These are phyloP conservation scores for Monopterus albus DNA, from an alignment of 2,113 vertebrate species.

Conservation along the genomic window DNA sequence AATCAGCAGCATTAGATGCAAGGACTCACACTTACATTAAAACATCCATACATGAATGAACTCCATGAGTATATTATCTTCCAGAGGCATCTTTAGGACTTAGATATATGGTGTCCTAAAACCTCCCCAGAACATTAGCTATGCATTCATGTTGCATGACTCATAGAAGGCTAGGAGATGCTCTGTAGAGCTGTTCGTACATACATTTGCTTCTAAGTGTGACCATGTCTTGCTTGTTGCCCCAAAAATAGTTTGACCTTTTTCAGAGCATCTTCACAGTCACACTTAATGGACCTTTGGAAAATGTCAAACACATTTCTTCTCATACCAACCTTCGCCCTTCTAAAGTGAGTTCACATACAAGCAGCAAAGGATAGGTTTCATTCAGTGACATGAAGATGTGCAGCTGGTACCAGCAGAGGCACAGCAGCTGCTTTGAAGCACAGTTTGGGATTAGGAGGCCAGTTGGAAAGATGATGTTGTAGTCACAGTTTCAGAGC, in stretches of 20 bases:
- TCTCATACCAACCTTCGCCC: constrained; percentile 50
- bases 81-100: constrained; percentile 53
- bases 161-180: constrained; percentile 21
- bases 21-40: no score
- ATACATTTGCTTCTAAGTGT: not conserved
- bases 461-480: not conserved
- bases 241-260: constrained; percentile 12
- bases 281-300: not conserved
- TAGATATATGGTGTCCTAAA: constrained; percentile 34
- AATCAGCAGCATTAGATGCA: no score
- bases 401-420: constrained; percentile 34
- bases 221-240: not conserved
- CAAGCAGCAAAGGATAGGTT: constrained; percentile 42
- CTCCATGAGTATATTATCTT: no score
- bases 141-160: constrained; percentile 41
- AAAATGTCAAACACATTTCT: constrained; percentile 59
- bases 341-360: constrained; percentile 43
- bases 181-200: not conserved
- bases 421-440: constrained; percentile 33
- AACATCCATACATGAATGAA: no score
- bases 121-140: constrained; percentile 6
- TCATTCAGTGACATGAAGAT: constrained; percentile 36
- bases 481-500: not conserved
- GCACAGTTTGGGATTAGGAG: constrained; percentile 8
- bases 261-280: constrained; percentile 1